Base-by-base conservation (phyloP, 2,888 invertebrate species). In the Heliconius cydno region DNA sequence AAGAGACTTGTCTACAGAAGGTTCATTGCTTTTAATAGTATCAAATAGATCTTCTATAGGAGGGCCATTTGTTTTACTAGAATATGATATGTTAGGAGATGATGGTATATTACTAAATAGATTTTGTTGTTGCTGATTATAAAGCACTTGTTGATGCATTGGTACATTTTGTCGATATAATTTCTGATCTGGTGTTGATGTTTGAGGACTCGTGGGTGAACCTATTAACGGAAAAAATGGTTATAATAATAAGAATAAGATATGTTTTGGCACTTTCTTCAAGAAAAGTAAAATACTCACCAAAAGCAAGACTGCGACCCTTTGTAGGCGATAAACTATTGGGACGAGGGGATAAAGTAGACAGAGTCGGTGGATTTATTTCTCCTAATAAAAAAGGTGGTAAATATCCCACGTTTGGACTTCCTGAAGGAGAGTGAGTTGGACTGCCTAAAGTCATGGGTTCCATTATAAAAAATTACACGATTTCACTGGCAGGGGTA, bases 391-490 rank as follows among this genome's bases (percentile, higher is more conserved):
- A 94, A 90, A 97, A 98, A 81, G 97, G 96, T 73, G 98, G 98
- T 86, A 98, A 94, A 92, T 97, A 98, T 72, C 96, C 96, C 60
- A 96, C 96, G 86, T 96, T 96, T 63, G 96, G 94, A 83, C 96
- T 96, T 38, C 96, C 96, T 28, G 96, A 96, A 41, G 97, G 97
- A 84, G 97, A 97, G 85, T 97, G 96, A 76, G 96, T 96, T 3
- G 97, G 97, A 89, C 97, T 98, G 82, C 98, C 98, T 84, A 98
- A 92, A 77, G 96, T 96, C 98, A 98, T 98, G 75, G 98, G 98
- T 90, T 98, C 98, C 97, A 98, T 98, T 90, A 91, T 90, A 79
- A 76, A 68, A 60, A 57, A 4, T 68, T 52, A 60, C n/a, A 25
- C n/a, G 15, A 72, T 76, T 67, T 46, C 41, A 65, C 41, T 75